A percentile compares a stretch with the other conserved stretches of the same genome.
Evolutionary conservation across 2,888 invertebrate species (phyloP).

Genomic region (Campoplex capitator): DNA sequence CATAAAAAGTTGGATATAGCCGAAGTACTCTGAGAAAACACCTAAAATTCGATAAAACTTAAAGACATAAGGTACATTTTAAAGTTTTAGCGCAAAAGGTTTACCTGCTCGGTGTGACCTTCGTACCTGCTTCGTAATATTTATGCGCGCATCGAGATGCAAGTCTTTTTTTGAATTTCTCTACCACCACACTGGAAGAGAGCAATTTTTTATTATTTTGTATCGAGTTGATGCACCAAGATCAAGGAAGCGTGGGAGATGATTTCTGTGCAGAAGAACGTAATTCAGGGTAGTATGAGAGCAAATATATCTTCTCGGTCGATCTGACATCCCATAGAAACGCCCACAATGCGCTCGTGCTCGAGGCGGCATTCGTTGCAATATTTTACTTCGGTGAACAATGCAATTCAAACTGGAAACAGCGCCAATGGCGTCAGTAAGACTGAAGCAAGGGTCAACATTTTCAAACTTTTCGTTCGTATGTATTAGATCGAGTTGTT

Average conservation of each 20-base stretch:
- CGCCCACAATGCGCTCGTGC: constrained; percentile 76
- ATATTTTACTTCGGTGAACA: constrained; percentile 32
- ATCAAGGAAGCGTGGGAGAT: constrained; percentile 9
- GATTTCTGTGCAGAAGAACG: not conserved
- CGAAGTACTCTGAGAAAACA: too few relatives aligned
- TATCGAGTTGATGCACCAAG: constrained; percentile 9
- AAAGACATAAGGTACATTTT: too few relatives aligned
- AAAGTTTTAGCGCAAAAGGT: too few relatives aligned
- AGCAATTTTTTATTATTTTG: not conserved
- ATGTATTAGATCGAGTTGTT: not conserved
- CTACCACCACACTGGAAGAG: not conserved
- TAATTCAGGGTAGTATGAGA: constrained; percentile 18
- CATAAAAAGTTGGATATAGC: too few relatives aligned
- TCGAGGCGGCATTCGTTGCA: constrained; percentile 48
- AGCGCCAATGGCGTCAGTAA: constrained; percentile 28
- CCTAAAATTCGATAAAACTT: too few relatives aligned
- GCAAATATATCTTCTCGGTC: constrained; percentile 76
- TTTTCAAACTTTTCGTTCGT: not conserved
- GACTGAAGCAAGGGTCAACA: not conserved
- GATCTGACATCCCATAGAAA: constrained; percentile 80
- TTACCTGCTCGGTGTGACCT: not conserved
- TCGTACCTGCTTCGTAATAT: not conserved
- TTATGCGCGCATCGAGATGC: not conserved
- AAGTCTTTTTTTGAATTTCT: not conserved
- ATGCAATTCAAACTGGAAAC: constrained; percentile 23